Percentiles rank a stretch among this genome's conserved stretches.
Evolutionary conservation across 2,113 vertebrate species (phyloP).

Genomic region (Ifrita kowaldi): DNA sequence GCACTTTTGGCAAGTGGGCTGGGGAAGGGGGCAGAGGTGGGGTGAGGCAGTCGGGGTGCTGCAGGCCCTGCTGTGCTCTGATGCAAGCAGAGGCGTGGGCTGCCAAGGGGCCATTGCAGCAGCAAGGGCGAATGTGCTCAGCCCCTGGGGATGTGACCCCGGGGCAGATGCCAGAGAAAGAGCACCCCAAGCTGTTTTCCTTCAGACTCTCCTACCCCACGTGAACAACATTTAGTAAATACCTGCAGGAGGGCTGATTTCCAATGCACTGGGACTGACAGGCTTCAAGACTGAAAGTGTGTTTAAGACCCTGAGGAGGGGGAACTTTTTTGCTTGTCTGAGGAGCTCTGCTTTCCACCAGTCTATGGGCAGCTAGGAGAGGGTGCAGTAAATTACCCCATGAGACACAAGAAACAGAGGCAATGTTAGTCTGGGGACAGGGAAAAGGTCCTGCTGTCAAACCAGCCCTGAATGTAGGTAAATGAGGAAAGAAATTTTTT

Average conservation of each 20-base stretch:
- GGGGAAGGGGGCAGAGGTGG: background rate
- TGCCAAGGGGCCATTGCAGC: background rate
- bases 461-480: background rate
- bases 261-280: background rate
- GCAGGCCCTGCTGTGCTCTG: background rate
- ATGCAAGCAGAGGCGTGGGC: background rate
- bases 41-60: background rate
- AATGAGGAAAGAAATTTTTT: background rate
- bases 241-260: background rate
- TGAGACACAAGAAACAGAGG: background rate
- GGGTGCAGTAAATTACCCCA: background rate
- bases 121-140: background rate
- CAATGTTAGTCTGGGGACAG: background rate
- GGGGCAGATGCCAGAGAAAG: background rate
- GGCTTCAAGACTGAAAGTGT: background rate
- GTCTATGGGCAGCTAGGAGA: background rate
- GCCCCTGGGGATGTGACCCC: background rate
- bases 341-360: background rate
- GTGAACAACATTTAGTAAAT: background rate
- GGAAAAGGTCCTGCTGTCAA: background rate
- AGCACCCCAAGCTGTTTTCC: fast-evolving
- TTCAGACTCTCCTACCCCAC: background rate
- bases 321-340: background rate
- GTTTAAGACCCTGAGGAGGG: fast-evolving
- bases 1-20: background rate